Percentiles rank a stretch among this genome's conserved stretches.
Evolutionary conservation across 2,797 vertebrate species (phyloP).

Genomic region (Carcharodon carcharias): DNA sequence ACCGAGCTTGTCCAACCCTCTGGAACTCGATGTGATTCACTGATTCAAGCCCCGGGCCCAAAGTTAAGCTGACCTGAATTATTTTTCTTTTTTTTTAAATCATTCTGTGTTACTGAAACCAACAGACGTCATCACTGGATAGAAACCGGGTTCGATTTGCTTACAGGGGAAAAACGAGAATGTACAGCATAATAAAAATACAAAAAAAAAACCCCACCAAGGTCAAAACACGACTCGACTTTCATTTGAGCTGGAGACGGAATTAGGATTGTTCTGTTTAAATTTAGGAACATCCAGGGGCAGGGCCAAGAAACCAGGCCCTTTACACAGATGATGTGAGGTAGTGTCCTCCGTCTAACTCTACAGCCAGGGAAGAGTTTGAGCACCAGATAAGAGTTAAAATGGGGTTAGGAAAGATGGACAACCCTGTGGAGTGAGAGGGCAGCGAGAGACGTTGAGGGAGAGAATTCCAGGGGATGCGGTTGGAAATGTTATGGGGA

Average conservation of each 20-base stretch:
- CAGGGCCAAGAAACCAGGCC: neutral
- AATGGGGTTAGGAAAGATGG: neutral
- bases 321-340: too few species aligned
- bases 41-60: neutral
- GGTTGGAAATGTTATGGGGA: too few species aligned
- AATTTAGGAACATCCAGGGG: neutral
- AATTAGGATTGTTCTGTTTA: neutral
- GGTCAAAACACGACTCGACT: neutral
- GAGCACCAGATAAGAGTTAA: neutral
- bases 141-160: neutral
- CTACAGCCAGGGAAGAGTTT: neutral
- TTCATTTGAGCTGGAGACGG: neutral
- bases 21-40: neutral
- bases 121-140: slow-evolving; percentile 21
- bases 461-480: neutral
- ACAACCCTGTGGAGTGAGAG: neutral
- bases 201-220: neutral
- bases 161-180: neutral
- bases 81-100: neutral
- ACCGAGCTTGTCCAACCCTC: neutral
- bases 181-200: slow-evolving; percentile 27
- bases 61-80: neutral
- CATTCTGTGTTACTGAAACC: neutral
- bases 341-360: neutral
- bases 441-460: neutral